Base-by-base conservation (phyloP, 2,113 vertebrate genomes). In the Pedionomus torquatus region DNA sequence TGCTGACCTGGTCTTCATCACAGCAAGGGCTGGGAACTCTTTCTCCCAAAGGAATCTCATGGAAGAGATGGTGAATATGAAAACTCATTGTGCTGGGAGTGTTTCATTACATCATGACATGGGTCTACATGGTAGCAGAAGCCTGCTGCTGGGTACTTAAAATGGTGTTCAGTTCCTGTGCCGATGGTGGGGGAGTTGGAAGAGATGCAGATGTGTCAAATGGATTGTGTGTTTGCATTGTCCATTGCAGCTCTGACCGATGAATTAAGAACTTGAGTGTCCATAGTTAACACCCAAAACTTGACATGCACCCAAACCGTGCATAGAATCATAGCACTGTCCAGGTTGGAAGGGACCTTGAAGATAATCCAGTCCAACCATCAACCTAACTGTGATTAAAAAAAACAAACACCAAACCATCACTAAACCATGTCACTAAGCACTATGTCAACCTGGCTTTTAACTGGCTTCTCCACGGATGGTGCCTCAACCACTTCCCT, bases 251-350 rank as follows among this genome's bases (percentile, higher is more conserved):
- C 60, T 77, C 23, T 76, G 10, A 23, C 0, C 87, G 58, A 6
- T 1, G 17, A 87, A 71, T 54, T 7, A 23, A 31, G 65, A 43
- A 19, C 13, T 18, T 16, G 48, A 52, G n/a, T 5, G 7, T 69
- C 15, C 3, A 0, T 17, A 17, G 23, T 60, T n/a, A 17, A 20
- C 13, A 12, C 33, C 26, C 28, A 21, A 74, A 81, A n/a, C 1
- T 46, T 20, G 39, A 31, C n/a, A n/a, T n/a, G n/a, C n/a, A n/a
- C n/a, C n/a, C n/a, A n/a, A n/a, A n/a, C n/a, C n/a, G n/a, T n/a
- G n/a, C 76, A 81, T 46, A 20, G 46, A 46, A 46, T 44, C 44
- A 44, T 17, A 44, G 44, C 16, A 44, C 20, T 46, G 46, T 46
- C 46, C 10, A 20, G 46, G 46, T 46, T 46, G 19, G 19, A 46